Conservation (phyloP, 2,797 vertebrate species). For the Phaenicophaeus curvirostris region DNA sequence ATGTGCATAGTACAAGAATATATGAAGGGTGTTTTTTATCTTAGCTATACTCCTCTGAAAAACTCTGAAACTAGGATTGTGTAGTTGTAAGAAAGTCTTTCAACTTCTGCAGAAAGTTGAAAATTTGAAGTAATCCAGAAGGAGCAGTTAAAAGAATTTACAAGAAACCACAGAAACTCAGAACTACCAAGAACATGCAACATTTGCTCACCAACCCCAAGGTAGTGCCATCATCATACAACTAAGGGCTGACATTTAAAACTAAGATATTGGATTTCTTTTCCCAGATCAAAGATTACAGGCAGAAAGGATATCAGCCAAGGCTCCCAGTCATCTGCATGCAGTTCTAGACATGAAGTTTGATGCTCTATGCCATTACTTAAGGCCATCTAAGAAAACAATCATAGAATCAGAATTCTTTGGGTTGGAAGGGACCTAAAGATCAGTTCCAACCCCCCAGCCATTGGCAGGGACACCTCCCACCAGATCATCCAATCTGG, state of each 20-base stretch:
- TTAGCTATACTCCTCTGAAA: background rate
- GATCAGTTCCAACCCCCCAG: no score
- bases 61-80: background rate
- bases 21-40: background rate
- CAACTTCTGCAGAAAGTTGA: background rate
- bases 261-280: background rate
- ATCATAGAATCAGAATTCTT: no score
- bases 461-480: no score
- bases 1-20: background rate
- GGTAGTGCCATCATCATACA: background rate
- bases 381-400: background rate
- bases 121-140: background rate
- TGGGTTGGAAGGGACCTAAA: no score
- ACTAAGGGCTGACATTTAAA: conserved; percentile 3
- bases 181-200: background rate
- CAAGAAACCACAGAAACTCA: background rate
- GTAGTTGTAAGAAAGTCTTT: background rate
- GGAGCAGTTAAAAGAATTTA: background rate
- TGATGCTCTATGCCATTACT: background rate
- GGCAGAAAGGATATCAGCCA: background rate
- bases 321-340: background rate
- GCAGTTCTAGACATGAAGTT: background rate
- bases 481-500: no score
- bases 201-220: background rate
- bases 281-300: background rate